Base-by-base conservation (phyloP, 2,888 invertebrate species). In the Ecliptopera silaceata region DNA sequence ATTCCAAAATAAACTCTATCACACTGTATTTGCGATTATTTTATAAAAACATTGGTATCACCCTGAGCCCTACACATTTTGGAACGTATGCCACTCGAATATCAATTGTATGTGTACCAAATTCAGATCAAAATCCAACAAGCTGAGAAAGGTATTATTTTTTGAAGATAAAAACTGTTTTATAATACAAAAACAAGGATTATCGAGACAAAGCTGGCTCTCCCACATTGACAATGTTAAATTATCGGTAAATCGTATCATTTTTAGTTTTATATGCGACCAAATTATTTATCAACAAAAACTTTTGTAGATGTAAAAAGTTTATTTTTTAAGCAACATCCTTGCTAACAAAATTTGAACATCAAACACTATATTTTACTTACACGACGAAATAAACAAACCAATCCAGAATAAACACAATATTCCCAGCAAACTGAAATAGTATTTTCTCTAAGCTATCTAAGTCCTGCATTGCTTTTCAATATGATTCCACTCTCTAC, bases 51-150 rank as follows among this genome's bases (percentile, higher is more conserved):
- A 34, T n/a, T 13, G 3, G 6, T 4, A 31, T 12, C 13, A 42
- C 20, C 82, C 80, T 84, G 80, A 71, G 70, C 65, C 69, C 67
- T 62, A 70, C 56, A 61, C 57, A 61, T 45, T 63, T 53, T 42
- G 39, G 20, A 41, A 52, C 52, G 52, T 13, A 1, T 46, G 36
- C 32, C 36, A 45, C 43, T 53, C 32, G 5, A 59, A 56, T 49
- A 56, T 41, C 17, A n/a, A 20, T 29, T 18, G 8, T 55, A 55
- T 44, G 3, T 11, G 11, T 13, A 45, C 6, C 11, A 3, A 5
- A 18, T 49, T 6, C 3, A 4, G 39, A 4, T 20, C 10, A 12
- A 18, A 26, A 18, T 36, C 4, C 36, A 36, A 10, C 32, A 15
- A 4, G 11, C n/a, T n/a, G n/a, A n/a, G n/a, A n/a, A n/a, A n/a